Evolutionary conservation across 2,113 vertebrate species (phyloP).

Genomic region (Hippocampus comes): DNA sequence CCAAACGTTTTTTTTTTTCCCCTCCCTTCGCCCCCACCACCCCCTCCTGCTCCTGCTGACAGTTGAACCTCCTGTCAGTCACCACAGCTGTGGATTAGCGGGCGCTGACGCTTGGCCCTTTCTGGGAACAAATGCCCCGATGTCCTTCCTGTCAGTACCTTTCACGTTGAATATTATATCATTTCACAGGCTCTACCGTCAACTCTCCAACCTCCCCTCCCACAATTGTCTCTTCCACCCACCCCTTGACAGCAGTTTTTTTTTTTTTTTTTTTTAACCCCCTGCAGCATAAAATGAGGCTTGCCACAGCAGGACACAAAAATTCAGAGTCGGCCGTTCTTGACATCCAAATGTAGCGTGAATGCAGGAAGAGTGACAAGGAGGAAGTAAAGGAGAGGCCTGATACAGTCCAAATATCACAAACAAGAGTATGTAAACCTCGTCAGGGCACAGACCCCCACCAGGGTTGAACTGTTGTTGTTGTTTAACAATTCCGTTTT

Average conservation of each 20-base stretch:
- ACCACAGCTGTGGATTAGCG: slow-evolving; percentile 41
- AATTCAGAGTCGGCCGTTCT: slow-evolving; percentile 50
- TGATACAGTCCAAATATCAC: slow-evolving; percentile 25
- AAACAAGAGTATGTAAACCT: slow-evolving; percentile 22
- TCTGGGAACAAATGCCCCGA: slow-evolving; percentile 30
- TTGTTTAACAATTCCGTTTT: no score
- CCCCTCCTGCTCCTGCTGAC: slow-evolving; percentile 35
- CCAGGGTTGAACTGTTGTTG: no score
- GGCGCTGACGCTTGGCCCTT: slow-evolving; percentile 32
- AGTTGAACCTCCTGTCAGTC: slow-evolving; percentile 48
- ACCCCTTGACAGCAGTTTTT: slow-evolving; percentile 47
- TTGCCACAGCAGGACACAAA: slow-evolving; percentile 40
- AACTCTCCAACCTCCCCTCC: slow-evolving; percentile 11
- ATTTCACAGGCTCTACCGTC: slow-evolving; percentile 35
- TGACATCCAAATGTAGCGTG: slow-evolving; percentile 25
- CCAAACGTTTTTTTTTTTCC: neutral
- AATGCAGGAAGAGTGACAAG: slow-evolving; percentile 27
- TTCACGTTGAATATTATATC: slow-evolving; percentile 49
- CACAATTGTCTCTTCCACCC: slow-evolving; percentile 29
- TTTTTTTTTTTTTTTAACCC: slow-evolving; percentile 19
- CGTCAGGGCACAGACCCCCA: no score
- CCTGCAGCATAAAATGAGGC: slow-evolving; percentile 53
- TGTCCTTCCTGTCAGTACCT: slow-evolving; percentile 63
- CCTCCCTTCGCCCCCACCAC: neutral
- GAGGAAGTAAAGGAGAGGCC: neutral